These are phyloP conservation scores for Oceanodroma tethys DNA, from an alignment of 2,113 vertebrate species.

Conservation along the genomic window DNA sequence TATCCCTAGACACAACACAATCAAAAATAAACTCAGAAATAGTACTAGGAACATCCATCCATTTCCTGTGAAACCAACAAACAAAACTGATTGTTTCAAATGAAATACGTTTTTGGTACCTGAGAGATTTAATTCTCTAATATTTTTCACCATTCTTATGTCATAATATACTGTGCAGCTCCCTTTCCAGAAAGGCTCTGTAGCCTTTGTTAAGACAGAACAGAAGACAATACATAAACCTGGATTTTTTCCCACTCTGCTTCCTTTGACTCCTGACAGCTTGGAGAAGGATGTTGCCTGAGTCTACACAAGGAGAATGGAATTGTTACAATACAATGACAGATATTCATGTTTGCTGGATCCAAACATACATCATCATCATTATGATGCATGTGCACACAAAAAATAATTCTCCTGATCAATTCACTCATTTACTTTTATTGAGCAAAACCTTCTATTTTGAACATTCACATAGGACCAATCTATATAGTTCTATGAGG, in stretches of 20 bases:
- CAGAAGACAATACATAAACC: background rate
- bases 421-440: background rate
- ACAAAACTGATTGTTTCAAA: background rate
- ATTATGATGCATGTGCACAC: background rate
- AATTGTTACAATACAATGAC: background rate
- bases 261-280: background rate
- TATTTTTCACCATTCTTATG: background rate
- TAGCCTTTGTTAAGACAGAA: background rate
- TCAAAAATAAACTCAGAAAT: background rate
- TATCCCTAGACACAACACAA: slow-evolving; percentile 79
- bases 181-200: background rate
- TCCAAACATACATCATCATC: background rate
- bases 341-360: background rate
- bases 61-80: background rate
- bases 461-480: background rate
- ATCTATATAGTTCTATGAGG: background rate
- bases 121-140: background rate
- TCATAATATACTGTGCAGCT: background rate
- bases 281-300: background rate
- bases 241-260: background rate
- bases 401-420: background rate
- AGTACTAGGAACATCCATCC: background rate
- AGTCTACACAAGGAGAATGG: background rate
- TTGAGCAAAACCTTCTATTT: background rate
- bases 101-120: background rate